phyloP scores from a whole-genome alignment of 2,797 vertebrate genomes.

The Karalla daura region DNA sequence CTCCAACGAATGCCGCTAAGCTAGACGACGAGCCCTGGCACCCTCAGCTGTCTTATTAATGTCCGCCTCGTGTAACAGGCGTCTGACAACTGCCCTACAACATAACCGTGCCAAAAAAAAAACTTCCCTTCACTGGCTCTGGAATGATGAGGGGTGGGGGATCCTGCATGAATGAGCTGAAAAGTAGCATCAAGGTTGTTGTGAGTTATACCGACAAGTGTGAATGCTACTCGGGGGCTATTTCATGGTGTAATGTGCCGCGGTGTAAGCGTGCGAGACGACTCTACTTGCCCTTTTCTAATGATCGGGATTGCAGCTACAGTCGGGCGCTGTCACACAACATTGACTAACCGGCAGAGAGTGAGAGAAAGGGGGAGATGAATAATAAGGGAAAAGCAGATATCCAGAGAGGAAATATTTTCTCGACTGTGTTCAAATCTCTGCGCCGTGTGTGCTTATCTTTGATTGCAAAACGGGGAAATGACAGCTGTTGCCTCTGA shows the following conservation, averaged over 20 bases:
- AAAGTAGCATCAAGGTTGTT: constrained; percentile 38
- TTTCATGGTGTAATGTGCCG: constrained; percentile 41
- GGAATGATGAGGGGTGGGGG: background rate
- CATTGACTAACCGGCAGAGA: constrained; percentile 19
- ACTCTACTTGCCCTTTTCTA: constrained; percentile 53
- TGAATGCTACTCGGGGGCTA: constrained; percentile 43
- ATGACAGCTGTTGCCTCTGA: background rate
- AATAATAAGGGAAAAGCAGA: constrained; percentile 6
- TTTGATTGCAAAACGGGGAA: constrained; percentile 2
- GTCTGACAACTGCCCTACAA: constrained; percentile 33
- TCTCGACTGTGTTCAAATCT: background rate
- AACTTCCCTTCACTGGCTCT: background rate
- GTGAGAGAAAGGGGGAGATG: constrained; percentile 6
- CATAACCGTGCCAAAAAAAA: constrained; percentile 16
- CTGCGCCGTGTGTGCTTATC: background rate
- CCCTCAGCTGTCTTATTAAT: constrained; percentile 49
- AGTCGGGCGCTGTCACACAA: constrained; percentile 52
- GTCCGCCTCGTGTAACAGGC: constrained; percentile 22
- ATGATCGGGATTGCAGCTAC: constrained; percentile 50
- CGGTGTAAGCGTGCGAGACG: constrained; percentile 40
- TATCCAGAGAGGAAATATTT: background rate
- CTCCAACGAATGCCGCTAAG: constrained; percentile 25
- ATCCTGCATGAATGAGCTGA: constrained; percentile 37
- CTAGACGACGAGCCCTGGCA: constrained; percentile 15
- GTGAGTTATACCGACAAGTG: constrained; percentile 45